Conservation (phyloP, 2,888 invertebrate species). For the Hypena proboscidalis region DNA sequence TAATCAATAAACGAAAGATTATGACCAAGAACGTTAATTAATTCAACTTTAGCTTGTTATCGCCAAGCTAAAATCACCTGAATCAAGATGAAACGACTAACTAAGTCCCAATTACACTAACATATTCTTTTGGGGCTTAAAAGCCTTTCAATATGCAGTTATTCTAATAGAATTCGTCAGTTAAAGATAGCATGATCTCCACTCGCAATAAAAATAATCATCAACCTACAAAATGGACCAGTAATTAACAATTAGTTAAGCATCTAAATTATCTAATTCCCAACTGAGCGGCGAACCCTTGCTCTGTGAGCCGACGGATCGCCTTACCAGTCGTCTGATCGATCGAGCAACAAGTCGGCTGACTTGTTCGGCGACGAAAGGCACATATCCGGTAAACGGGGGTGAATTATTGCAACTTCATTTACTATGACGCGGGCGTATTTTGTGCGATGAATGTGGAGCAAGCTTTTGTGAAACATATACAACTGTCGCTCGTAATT, state of each 20-base stretch:
- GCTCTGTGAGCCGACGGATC: conserved; percentile 15
- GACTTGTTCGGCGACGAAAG: conserved; percentile 44
- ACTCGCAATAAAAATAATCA: conserved; percentile 4
- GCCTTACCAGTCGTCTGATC: conserved; percentile 13
- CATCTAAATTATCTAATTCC: conserved; percentile 45
- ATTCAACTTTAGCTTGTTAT: too few species aligned
- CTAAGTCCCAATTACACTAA: too few species aligned
- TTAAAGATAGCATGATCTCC: neutral
- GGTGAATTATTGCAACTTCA: conserved; percentile 74
- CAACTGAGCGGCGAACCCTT: conserved; percentile 31
- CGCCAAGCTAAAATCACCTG: too few species aligned
- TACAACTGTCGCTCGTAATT: conserved; percentile 12
- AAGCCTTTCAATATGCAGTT: too few species aligned
- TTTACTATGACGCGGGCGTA: conserved; percentile 63
- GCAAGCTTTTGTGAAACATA: conserved; percentile 45
- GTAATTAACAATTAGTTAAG: conserved; percentile 48
- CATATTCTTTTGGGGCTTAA: too few species aligned
- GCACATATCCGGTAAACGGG: conserved; percentile 62
- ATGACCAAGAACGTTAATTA: too few species aligned
- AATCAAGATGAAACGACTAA: too few species aligned
- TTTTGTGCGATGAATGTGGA: conserved; percentile 61
- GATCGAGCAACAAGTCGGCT: conserved; percentile 12
- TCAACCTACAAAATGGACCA: conserved; percentile 31
- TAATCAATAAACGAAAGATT: too few species aligned
- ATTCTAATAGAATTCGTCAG: neutral